These are phyloP conservation scores for Podarcis lilfordi DNA, from an alignment of 2,797 vertebrate genomes.

Conservation along the genomic window DNA sequence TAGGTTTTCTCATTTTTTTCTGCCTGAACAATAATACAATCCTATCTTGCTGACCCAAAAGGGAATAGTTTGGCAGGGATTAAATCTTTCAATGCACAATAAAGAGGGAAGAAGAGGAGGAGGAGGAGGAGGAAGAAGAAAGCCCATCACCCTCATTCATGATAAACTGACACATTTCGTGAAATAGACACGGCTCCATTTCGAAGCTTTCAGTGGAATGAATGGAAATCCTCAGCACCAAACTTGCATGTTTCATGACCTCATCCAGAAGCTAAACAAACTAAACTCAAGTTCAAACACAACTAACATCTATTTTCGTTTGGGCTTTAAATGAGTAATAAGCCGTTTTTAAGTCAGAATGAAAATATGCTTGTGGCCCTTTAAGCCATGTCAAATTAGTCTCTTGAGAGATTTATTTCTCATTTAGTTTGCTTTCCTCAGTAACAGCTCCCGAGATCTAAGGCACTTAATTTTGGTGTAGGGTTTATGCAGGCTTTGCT, in stretches of 20 bases:
- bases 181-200: background rate
- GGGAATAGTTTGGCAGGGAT: conserved; percentile 21
- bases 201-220: conserved; percentile 1
- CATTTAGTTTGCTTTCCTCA: conserved; percentile 13
- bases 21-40: background rate
- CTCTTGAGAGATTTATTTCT: conserved; percentile 24
- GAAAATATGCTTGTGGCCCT: conserved; percentile 4
- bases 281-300: conserved; percentile 30
- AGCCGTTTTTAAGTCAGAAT: conserved; percentile 6
- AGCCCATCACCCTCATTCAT: background rate
- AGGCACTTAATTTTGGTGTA: conserved; percentile 18
- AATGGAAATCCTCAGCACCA: background rate
- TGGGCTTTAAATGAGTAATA: conserved; percentile 37
- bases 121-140: background rate
- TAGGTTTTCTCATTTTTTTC: conserved; percentile 14
- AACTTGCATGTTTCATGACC: background rate
- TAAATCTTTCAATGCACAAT: conserved; percentile 19
- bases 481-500: conserved; percentile 35
- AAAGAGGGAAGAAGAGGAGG: background rate
- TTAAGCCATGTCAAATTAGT: conserved; percentile 40
- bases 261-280: conserved; percentile 36
- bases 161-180: conserved; percentile 39
- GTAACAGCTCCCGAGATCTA: conserved; percentile 3
- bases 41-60: conserved; percentile 29
- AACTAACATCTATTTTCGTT: conserved; percentile 13